A percentile compares a stretch with the other conserved stretches of the same genome.
Conservation (phyloP, 2,797 vertebrate genomes). For the Microchirus variegatus region DNA sequence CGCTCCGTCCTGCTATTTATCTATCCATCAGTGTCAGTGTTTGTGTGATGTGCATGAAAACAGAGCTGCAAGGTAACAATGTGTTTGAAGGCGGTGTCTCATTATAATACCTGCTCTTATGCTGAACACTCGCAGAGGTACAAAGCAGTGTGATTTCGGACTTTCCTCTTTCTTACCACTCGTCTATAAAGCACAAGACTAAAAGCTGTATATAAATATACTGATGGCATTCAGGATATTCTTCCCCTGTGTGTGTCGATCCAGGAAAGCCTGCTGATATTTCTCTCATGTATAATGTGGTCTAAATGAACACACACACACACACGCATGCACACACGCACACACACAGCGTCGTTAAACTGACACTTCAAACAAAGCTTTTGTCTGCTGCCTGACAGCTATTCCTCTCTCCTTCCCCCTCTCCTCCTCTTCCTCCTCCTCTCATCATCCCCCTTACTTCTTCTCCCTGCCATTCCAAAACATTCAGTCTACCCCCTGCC, state of each 20-base stretch:
- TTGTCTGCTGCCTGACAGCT: constrained; percentile 76
- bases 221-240: constrained; percentile 40
- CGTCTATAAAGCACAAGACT: constrained; percentile 24
- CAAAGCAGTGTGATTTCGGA: constrained; percentile 38
- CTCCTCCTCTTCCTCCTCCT: constrained; percentile 16
- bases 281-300: constrained; percentile 63
- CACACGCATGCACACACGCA: constrained; percentile 24
- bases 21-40: constrained; percentile 64
- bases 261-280: constrained; percentile 69
- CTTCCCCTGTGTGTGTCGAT: constrained; percentile 36
- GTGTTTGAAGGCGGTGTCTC: constrained; percentile 57
- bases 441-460: constrained; percentile 14
- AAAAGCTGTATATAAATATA: constrained; percentile 43
- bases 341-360: constrained; percentile 43
- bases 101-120: constrained; percentile 57
- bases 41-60: constrained; percentile 56
- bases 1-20: constrained; percentile 48
- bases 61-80: constrained; percentile 48
- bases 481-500: constrained; percentile 2
- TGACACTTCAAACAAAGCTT: constrained; percentile 80
- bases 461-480: constrained; percentile 18
- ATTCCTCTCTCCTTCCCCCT: constrained; percentile 55
- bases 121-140: constrained; percentile 43
- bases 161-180: constrained; percentile 7
- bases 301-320: constrained; percentile 58